Percentiles rank a stretch among this genome's conserved stretches.
phyloP scores from a whole-genome alignment of 2,113 vertebrate genomes.

The Fulmarus glacialis region DNA sequence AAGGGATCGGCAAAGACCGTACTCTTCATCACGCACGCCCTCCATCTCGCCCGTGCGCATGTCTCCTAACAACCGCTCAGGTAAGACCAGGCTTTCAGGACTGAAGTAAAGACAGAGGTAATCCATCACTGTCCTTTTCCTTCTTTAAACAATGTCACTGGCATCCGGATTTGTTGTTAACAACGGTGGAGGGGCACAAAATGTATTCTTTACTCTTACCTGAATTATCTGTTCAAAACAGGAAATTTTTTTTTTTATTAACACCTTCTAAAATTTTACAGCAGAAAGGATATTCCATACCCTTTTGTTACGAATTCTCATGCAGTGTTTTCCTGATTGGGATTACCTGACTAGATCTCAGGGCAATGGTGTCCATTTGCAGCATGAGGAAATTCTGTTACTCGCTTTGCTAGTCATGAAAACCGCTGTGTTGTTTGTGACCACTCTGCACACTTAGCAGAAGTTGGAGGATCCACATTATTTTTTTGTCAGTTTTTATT shows the following conservation, averaged over 20 bases:
- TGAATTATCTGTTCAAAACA: background rate
- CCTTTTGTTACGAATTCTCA: background rate
- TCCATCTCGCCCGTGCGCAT: conserved; percentile 96
- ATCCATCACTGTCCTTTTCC: background rate
- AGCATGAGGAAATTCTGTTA: background rate
- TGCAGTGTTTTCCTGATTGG: background rate
- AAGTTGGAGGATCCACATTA: background rate
- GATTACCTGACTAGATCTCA: background rate
- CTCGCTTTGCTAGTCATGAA: background rate
- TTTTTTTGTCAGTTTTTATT: background rate
- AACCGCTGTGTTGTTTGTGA: rapidly evolving
- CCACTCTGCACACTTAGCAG: background rate
- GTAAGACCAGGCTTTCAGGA: conserved; percentile 64
- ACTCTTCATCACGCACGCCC: conserved; percentile 95
- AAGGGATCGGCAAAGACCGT: conserved; percentile 94
- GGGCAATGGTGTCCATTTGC: background rate
- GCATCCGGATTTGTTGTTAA: background rate
- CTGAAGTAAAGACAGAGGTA: no score
- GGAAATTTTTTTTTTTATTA: background rate
- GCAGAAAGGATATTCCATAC: background rate
- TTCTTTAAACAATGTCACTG: background rate
- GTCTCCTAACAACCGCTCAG: conserved; percentile 98
- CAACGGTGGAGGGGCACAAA: background rate
- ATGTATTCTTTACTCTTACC: background rate
- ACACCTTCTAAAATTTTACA: background rate